Evolutionary conservation across 2,797 vertebrate genomes (phyloP).

Genomic region (Nasua narica): DNA sequence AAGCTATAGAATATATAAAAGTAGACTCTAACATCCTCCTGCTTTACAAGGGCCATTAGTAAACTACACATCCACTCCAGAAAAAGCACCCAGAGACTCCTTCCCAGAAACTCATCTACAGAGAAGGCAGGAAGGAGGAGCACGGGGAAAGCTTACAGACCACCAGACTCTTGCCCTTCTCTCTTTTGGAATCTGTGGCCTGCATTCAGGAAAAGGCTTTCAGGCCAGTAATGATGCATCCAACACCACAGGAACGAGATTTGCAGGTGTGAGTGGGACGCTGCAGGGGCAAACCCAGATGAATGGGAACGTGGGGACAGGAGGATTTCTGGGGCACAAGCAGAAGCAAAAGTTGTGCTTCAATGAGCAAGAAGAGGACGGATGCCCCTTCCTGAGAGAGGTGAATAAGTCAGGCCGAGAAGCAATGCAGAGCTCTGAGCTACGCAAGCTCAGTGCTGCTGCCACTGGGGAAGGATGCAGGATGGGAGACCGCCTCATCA

Average conservation of each 20-base stretch:
- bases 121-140: slow-evolving; percentile 59
- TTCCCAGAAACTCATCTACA: slow-evolving; percentile 45
- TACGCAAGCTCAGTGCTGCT: neutral
- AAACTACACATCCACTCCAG: slow-evolving; percentile 2
- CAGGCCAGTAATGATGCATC: slow-evolving; percentile 52
- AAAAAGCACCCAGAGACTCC: neutral
- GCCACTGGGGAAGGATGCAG: neutral
- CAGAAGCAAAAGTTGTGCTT: slow-evolving; percentile 46
- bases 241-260: slow-evolving; percentile 38
- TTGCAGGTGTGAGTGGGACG: slow-evolving; percentile 74
- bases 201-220: neutral
- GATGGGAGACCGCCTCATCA: neutral
- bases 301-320: slow-evolving; percentile 26
- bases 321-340: slow-evolving; percentile 45
- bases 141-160: slow-evolving; percentile 29
- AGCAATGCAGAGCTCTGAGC: slow-evolving; percentile 41
- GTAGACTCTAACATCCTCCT: neutral
- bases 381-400: slow-evolving; percentile 27
- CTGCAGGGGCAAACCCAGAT: slow-evolving; percentile 14
- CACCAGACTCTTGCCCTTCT: slow-evolving; percentile 49
- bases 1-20: neutral
- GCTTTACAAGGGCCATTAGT: neutral
- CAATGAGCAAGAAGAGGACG: slow-evolving; percentile 38
- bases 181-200: neutral
- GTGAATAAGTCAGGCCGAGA: neutral